phyloP scores from a whole-genome alignment of 2,797 vertebrate species.

The Serranus cabrilla region DNA sequence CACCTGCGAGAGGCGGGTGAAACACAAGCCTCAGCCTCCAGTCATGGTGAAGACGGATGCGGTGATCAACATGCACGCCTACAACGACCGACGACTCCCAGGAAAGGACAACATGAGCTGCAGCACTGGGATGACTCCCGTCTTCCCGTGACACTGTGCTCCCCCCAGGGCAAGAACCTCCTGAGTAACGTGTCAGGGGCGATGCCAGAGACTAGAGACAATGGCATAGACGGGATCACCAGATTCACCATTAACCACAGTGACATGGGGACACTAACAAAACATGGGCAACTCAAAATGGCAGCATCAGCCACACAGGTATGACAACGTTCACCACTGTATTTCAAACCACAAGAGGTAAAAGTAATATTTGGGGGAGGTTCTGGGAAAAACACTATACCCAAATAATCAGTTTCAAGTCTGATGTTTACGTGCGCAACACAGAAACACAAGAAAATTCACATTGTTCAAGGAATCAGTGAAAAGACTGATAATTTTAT shows the following conservation, averaged over 20 bases:
- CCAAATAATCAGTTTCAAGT: conserved; percentile 78
- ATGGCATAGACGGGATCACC: conserved; percentile 84
- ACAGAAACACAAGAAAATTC: conserved; percentile 68
- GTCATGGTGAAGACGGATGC: conserved; percentile 94
- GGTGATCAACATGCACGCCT: conserved; percentile 99
- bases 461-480: conserved; percentile 51
- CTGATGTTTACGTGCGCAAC: conserved; percentile 89
- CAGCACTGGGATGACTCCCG: conserved; percentile 93
- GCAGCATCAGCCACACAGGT: conserved; percentile 85
- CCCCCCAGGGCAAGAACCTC: conserved; percentile 80
- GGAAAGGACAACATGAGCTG: conserved; percentile 98
- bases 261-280: conserved; percentile 85
- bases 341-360: conserved; percentile 66
- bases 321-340: conserved; percentile 80
- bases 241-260: conserved; percentile 87
- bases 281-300: conserved; percentile 86
- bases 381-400: conserved; percentile 46
- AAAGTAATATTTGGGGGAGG: conserved; percentile 33
- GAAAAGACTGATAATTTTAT: conserved; percentile 48
- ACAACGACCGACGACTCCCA: conserved; percentile 96
- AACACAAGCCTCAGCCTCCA: conserved; percentile 91
- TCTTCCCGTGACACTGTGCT: conserved; percentile 89
- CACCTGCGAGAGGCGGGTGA: conserved; percentile 97
- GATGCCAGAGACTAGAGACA: conserved; percentile 82
- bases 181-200: conserved; percentile 81